phyloP scores from a whole-genome alignment of 2,888 invertebrate species.

The Pegoplata infirma region DNA sequence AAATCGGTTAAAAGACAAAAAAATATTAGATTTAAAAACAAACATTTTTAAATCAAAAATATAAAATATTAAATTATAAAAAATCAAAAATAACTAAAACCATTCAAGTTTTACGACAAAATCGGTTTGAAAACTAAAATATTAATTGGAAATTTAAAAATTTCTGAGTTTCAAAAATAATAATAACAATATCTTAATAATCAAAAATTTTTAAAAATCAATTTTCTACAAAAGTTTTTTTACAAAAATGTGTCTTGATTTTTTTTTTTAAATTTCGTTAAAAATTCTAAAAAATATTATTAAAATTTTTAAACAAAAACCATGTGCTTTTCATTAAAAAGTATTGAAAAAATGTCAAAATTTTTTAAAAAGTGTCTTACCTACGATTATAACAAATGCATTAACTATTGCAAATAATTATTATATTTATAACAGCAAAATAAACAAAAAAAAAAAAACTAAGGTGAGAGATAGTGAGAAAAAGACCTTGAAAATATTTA shows the following conservation, averaged over 20 bases:
- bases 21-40: background rate
- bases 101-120: too few species aligned
- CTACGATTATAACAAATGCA: constrained; percentile 8
- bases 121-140: background rate
- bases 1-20: too few species aligned
- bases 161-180: background rate
- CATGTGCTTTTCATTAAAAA: constrained; percentile 36
- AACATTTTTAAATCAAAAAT: background rate
- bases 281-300: background rate
- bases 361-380: constrained; percentile 24
- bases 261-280: too few species aligned
- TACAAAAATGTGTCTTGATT: too few species aligned
- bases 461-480: constrained; percentile 62
- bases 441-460: constrained; percentile 42
- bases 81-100: background rate
- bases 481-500: constrained; percentile 49
- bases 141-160: background rate
- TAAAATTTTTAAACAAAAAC: constrained; percentile 10
- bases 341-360: constrained; percentile 18
- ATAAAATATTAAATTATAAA: background rate
- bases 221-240: too few species aligned
- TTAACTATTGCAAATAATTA: constrained; percentile 31
- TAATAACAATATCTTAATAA: too few species aligned
- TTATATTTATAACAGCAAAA: constrained; percentile 29
- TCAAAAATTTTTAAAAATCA: too few species aligned